Evolutionary conservation across 2,888 invertebrate species (phyloP).

Genomic region (Choreutis nemorana): DNA sequence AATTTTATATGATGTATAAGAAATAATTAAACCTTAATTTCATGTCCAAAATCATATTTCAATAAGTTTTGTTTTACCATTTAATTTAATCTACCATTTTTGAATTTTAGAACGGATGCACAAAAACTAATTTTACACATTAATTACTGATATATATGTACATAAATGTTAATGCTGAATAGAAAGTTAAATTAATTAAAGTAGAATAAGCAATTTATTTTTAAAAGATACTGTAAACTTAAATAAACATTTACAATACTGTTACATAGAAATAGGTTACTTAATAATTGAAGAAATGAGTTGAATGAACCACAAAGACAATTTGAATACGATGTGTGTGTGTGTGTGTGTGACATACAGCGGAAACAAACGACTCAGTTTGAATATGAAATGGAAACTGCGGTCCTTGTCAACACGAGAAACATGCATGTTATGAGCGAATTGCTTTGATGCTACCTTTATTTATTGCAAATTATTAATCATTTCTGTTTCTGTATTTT

Average conservation of each 20-base stretch:
- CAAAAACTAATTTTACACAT: neutral
- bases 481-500: slow-evolving; percentile 12
- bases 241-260: neutral
- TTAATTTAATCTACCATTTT: too few species aligned
- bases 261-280: too few species aligned
- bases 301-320: too few species aligned
- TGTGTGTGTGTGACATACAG: neutral
- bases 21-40: too few species aligned
- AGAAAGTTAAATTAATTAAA: neutral
- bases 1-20: too few species aligned
- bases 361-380: slow-evolving; percentile 14
- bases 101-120: neutral
- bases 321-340: too few species aligned
- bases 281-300: too few species aligned
- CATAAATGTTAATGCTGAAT: neutral
- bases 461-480: slow-evolving; percentile 19
- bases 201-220: neutral
- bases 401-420: slow-evolving; percentile 24
- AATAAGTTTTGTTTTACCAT: too few species aligned
- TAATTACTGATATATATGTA: neutral
- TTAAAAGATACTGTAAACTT: neutral
- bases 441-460: slow-evolving; percentile 25
- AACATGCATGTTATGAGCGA: slow-evolving; percentile 26
- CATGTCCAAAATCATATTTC: too few species aligned
- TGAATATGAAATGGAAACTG: slow-evolving; percentile 29